Conservation (phyloP, 2,888 invertebrate species). For the Labia minor region DNA sequence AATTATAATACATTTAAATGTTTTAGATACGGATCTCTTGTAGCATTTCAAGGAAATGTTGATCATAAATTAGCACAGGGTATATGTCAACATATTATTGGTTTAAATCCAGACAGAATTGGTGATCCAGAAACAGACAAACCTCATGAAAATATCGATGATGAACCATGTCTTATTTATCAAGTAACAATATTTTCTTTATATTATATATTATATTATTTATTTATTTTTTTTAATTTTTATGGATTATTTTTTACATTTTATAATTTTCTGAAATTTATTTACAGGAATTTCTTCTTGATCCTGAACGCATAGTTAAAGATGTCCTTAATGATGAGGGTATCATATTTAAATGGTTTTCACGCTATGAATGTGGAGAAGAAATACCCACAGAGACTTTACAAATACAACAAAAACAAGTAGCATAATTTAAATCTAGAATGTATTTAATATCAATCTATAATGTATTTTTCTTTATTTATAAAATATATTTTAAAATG, state of each 20-base stretch:
- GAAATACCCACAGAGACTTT: not conserved
- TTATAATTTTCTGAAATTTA: not conserved
- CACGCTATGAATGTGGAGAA: conserved; percentile 81
- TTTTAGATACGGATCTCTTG: conserved; percentile 50
- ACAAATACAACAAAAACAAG: not conserved
- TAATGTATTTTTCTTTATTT: not conserved
- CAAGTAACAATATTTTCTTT: conserved; percentile 43
- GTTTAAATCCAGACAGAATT: conserved; percentile 65
- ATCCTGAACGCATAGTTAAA: conserved; percentile 61
- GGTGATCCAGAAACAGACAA: conserved; percentile 51
- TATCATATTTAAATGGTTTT: conserved; percentile 60
- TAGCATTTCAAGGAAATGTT: conserved; percentile 50
- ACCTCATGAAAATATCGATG: conserved; percentile 53
- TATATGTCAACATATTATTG: conserved; percentile 87
- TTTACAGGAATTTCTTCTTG: conserved; percentile 60
- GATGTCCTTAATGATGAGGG: conserved; percentile 51
- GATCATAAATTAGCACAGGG: conserved; percentile 31
- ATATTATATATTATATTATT: too few relatives aligned
- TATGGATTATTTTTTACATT: too few relatives aligned
- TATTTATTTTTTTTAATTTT: too few relatives aligned
- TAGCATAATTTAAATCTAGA: not conserved
- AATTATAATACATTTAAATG: too few relatives aligned
- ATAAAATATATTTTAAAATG: not conserved
- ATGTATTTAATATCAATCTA: too few relatives aligned
- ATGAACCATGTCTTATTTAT: conserved; percentile 68